Evolutionary conservation across 2,113 vertebrate species (phyloP).

Genomic region (Ia io): DNA sequence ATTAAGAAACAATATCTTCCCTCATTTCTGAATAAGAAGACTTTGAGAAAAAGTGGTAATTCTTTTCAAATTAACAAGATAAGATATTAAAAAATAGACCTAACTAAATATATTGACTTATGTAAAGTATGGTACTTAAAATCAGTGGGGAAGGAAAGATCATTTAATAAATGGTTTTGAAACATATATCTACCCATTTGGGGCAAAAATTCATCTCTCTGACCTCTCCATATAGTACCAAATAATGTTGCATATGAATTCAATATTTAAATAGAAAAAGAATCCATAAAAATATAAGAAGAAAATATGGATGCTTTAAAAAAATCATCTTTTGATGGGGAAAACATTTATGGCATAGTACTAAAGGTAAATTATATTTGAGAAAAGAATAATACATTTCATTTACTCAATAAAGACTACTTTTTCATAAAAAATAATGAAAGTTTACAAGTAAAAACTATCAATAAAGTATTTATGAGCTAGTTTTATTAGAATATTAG

Average conservation of each 20-base stretch:
- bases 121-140: not conserved
- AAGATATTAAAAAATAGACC: not conserved
- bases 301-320: not conserved
- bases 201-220: not conserved
- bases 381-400: not conserved
- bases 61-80: slow-evolving; percentile 26
- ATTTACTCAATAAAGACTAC: not conserved
- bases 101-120: not conserved
- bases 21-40: slow-evolving; percentile 25
- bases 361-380: not conserved
- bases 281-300: slow-evolving; percentile 21
- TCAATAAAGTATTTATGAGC: not conserved
- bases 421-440: not conserved
- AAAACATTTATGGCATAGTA: not conserved
- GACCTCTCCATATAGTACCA: not conserved
- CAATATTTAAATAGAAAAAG: slow-evolving; percentile 10
- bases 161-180: slow-evolving; percentile 19
- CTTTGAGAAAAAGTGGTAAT: not conserved
- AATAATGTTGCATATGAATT: slow-evolving; percentile 29
- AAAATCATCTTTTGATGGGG: not conserved
- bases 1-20: slow-evolving; percentile 14
- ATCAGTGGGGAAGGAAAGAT: not conserved
- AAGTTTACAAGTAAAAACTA: slow-evolving; percentile 6
- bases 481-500: not conserved
- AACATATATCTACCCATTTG: slow-evolving; percentile 7